Percentiles rank a stretch among this genome's conserved stretches.
phyloP scores from a whole-genome alignment of 2,797 vertebrate genomes.

The Babyrousa celebensis region DNA sequence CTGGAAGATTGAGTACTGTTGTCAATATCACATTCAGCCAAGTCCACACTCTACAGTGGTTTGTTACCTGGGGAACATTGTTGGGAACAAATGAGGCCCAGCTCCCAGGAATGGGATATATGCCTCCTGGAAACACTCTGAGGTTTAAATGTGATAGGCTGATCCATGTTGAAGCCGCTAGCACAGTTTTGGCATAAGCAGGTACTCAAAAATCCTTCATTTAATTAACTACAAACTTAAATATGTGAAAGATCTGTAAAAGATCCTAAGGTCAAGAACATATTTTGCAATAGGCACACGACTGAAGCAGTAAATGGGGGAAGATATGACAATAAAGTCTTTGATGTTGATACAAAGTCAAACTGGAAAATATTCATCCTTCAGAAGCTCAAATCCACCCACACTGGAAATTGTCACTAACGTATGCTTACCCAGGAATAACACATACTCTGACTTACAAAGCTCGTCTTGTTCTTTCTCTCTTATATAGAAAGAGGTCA shows the following conservation, averaged over 20 bases:
- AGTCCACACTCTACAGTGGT: neutral
- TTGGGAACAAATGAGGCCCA: neutral
- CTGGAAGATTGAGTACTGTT: neutral
- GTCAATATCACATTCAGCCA: neutral
- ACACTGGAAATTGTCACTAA: slow-evolving; percentile 88
- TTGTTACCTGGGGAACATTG: neutral
- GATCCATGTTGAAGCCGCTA: neutral
- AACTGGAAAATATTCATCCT: slow-evolving; percentile 87
- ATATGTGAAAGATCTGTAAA: slow-evolving; percentile 69
- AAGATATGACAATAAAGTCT: slow-evolving; percentile 72
- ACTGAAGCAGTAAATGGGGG: slow-evolving; percentile 58
- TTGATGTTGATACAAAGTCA: slow-evolving; percentile 83
- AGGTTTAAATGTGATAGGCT: slow-evolving; percentile 23
- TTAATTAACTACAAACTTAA: slow-evolving; percentile 67
- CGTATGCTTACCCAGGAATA: slow-evolving; percentile 79
- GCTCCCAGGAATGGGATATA: neutral
- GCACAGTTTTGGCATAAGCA: slow-evolving; percentile 30
- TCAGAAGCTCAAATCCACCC: slow-evolving; percentile 87
- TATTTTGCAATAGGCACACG: slow-evolving; percentile 63
- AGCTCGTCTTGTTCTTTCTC: slow-evolving; percentile 63
- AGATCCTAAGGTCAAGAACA: slow-evolving; percentile 68
- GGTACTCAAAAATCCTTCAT: slow-evolving; percentile 60
- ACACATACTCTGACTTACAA: slow-evolving; percentile 59
- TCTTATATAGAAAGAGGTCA: slow-evolving; percentile 71
- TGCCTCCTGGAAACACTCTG: neutral